Base-by-base conservation (phyloP, 2,113 vertebrate genomes). In the Brachyhypopomus occidentalis region DNA sequence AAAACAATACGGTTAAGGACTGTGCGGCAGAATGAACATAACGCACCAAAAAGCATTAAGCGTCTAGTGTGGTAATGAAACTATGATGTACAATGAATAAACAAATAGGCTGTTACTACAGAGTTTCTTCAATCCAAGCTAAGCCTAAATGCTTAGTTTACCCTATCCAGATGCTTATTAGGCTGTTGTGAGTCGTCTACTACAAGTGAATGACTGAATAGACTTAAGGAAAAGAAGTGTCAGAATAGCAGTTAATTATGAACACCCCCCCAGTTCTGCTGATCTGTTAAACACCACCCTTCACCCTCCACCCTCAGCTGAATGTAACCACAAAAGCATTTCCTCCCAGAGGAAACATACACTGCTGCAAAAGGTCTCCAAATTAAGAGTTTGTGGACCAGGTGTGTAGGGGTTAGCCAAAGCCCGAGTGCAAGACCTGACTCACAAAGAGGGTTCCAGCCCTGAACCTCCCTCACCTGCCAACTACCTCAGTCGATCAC, bases 221-320 rank as follows among this genome's bases (percentile, higher is more conserved):
- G 4, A 8, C 41, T 22, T 45, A 22, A 30, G 14, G 23, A 27
- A 58, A 41, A 41, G 23, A 23, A 20, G 52, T 4, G 36, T 75
- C 55, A 59, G 38, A 82, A 77, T 12, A 83, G 23, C 30, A 27
- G 80, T 16, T 82, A 67, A 77, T 71, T 75, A 27, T 30, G 60
- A 81, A 83, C 52, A 72, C 12, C 45, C 82, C 70, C 64, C 64
- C 19, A 63, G 70, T 78, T 20, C 25, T 16, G 75, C 41, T 87
- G 78, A 88, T 88, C 78, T 80, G 87, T 91, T 88, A 89, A 90
- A 89, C 74, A 80, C 72, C 58, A 79, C 72, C 27, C 48, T 72
- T 20, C 75, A 45, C 72, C 4, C 27, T 2, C 27, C 64, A 48
- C 69, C 19, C 52, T 71, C 82, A 88, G 85, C 78, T 75, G 69